Evolutionary conservation across 1,140 invertebrate genomes (phyloP), one percentile per base, ranked within the genome.

Genomic region (Drosophila watanabei): DNA sequence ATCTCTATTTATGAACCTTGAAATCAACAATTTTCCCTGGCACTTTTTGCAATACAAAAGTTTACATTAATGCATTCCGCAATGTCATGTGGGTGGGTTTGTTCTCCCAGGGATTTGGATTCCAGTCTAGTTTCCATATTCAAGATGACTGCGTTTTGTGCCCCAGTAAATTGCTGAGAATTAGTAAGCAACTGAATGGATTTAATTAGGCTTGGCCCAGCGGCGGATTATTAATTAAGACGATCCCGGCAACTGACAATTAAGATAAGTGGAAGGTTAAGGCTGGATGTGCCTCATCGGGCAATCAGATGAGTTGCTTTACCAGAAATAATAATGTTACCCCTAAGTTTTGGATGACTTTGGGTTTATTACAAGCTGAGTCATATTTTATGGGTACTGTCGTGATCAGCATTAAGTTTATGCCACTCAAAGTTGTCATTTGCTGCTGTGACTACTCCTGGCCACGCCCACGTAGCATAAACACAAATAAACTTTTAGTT

Each of bases 401-500:
- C 16, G 18, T 24, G 69, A 39, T n/a, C 24, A 43, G 35, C 52
- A 24, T 16, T 37, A 56, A 16, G 54, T 18, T 73, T 61, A 61
- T 75, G 56, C 69, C 71, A 46, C 37, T 72, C 54, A 51, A 43
- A 37, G 37, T 43, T 73, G 68, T 43, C 70, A 72, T 32, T 59
- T 33, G 52, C 32, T 5, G n/a, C 32, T 5, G n/a, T 20, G 32
- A 58, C 32, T 39, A 66, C 54, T 33, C 8, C 13, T 28, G 51
- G 46, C 46, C 81, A 72, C 77, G 63, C 77, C 81, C 58, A 59
- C 60, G 62, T 54, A 66, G 72, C 56, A 65, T 80, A 57, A 79
- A 79, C 77, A 79, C 52, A 69, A 61, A 85, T 58, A 49, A 78
- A 66, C 60, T 63, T 68, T 61, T 41, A 86, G 68, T 69, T 69